Base-by-base conservation (phyloP, 2,797 vertebrate genomes). In the Oceanodroma leucorhoa region DNA sequence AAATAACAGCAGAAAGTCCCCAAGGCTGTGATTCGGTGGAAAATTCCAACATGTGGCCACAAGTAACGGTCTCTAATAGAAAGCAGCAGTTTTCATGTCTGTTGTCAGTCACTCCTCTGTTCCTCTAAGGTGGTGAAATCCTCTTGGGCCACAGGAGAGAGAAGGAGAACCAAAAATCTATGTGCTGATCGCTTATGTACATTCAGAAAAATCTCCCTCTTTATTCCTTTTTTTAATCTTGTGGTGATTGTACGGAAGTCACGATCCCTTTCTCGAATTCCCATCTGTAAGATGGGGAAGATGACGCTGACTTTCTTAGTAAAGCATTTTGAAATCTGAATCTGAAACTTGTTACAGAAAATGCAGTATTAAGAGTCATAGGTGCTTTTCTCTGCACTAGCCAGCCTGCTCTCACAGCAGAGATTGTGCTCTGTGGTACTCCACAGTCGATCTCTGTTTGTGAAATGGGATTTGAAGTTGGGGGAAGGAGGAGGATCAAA, bases 1-100 rank as follows among this genome's bases (percentile, higher is more conserved):
- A 93, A 90, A 80, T 67, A 66, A 87, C 77, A 82, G 20, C 22
- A 92, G 77, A 50, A 97, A 95, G 54, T 64, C 48, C 67, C 73
- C 15, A 66, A 53, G 53, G 46, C 62, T 84, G 26, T 58, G 69
- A 72, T 69, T 76, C 62, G 53, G 29, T 50, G 51, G 27, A 88
- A 96, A 89, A 84, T 89, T 85, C 65, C 75, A 45, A 55, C 8
- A 8, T 55, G 6, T 60, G 53, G 32, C 61, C 71, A 38, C n/a
- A 55, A 5, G 30, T 71, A 66, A 51, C 2, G 8, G 38, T 30
- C 50, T 86, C 77, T 81, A 91, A 62, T 58, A 62, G 54, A 84
- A 86, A 84, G 58, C 29, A 66, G 53, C 40, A 46, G 24, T 45
- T 94, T 86, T 71, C 16, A 6, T 41, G 8, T 60, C 60, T 90